Evolutionary conservation across 2,113 vertebrate genomes (phyloP).

Genomic region (Bubo bubo): DNA sequence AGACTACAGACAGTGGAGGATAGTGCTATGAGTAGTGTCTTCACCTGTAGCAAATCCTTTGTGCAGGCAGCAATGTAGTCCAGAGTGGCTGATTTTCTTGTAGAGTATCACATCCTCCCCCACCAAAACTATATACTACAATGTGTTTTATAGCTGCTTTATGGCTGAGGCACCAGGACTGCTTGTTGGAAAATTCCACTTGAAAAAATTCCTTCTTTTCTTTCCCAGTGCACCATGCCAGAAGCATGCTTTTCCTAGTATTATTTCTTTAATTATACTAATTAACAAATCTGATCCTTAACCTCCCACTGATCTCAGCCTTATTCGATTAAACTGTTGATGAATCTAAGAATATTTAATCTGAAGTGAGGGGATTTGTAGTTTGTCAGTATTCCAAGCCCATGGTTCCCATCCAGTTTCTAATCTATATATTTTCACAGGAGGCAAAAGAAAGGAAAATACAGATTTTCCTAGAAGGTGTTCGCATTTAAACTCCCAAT

Average conservation of each 20-base stretch:
- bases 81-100: neutral
- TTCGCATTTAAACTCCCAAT: neutral
- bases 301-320: neutral
- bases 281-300: neutral
- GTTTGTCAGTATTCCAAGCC: neutral
- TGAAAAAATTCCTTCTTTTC: neutral
- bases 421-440: neutral
- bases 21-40: neutral
- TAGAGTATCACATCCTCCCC: neutral
- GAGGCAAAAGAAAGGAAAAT: neutral
- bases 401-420: neutral
- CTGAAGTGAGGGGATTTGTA: neutral
- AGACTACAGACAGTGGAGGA: neutral
- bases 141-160: neutral
- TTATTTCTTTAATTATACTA: neutral
- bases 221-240: neutral
- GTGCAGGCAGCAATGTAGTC: neutral
- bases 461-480: neutral
- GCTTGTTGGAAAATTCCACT: slow-evolving; percentile 7
- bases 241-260: neutral
- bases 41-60: neutral
- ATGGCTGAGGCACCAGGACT: neutral
- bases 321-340: neutral
- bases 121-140: fast-evolving
- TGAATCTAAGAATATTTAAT: neutral